Evolutionary conservation across 2,113 vertebrate species (phyloP), one percentile per base, ranked within the genome.

Genomic region (Mesocricetus auratus): DNA sequence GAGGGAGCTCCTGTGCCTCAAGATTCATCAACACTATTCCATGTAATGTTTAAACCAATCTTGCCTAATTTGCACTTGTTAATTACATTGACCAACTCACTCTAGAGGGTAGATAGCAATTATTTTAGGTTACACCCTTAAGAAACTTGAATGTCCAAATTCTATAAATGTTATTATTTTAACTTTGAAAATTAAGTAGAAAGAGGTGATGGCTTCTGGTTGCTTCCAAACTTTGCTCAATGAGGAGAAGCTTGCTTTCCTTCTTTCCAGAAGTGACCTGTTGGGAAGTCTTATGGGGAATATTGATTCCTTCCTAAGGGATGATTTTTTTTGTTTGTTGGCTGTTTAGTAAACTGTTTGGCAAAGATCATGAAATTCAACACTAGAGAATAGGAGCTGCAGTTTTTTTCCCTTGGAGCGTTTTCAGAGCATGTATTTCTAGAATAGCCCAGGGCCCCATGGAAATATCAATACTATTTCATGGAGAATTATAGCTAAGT

Each of bases 31-130:
- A 90, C 22, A 42, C 58, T 36, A 7, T 78, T 85, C 15, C 39
- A 42, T 2, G 26, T 17, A 22, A 81, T 21, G 45, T 5, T 71
- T 21, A 64, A 78, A 69, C 64, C 4, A 29, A 45, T 19, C 26
- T 53, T 92, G 5, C 8, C 85, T 90, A 60, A 91, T 88, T 7
- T 93, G 22, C 21, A 39, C 33, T 91, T 56, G 7, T 33, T 96
- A 90, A 74, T 66, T 69, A 15, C n/a, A 92, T 62, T n/a, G n/a
- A 86, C 78, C 95, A 92, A 82, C 31, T 82, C 60, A 58, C 10
- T 96, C 33, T 74, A 78, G 24, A 33, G 39, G 81, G 26, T 45
- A 53, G 50, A 60, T 3, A 77, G 74, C n/a, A 82, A 75, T 90
- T 88, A 75, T 85, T 56, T 71, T 73, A 82, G 36, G 29, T 66